phyloP scores from a whole-genome alignment of 2,113 vertebrate genomes.

The Poecile atricapillus region DNA sequence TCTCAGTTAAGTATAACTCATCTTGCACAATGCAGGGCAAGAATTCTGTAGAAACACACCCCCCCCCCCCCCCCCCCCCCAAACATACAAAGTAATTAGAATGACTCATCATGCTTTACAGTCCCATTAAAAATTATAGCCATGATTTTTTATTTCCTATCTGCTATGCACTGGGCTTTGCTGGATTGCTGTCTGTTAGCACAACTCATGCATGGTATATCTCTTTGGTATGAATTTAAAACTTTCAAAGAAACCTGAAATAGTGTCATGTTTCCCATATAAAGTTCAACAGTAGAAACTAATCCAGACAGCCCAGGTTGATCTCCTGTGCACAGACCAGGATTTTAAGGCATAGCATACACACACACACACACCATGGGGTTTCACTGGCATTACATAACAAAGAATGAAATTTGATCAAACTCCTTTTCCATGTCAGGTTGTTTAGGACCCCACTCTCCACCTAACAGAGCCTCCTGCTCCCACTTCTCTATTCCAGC shows the following conservation, averaged over 20 bases:
- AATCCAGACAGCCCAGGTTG: not conserved
- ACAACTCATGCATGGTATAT: not conserved
- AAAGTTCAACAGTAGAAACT: not conserved
- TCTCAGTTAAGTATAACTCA: not conserved
- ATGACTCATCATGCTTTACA: not conserved
- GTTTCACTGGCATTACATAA: not conserved
- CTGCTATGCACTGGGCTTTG: not conserved
- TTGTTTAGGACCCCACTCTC: not conserved
- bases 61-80: no score
- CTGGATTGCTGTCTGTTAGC: not conserved
- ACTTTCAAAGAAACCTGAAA: not conserved
- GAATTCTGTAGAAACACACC: not conserved
- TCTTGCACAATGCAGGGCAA: not conserved
- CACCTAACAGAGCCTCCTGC: not conserved
- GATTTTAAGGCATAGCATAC: not conserved
- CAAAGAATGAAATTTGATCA: not conserved
- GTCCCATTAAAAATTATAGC: not conserved
- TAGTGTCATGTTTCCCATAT: not conserved
- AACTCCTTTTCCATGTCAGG: not conserved
- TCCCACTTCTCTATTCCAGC: not conserved
- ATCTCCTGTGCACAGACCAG: not conserved
- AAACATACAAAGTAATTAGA: not conserved
- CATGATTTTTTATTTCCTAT: not conserved
- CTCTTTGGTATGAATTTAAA: not conserved
- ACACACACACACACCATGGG: fast-evolving